A percentile compares a stretch with the other conserved stretches of the same genome.
Evolutionary conservation across 2,113 vertebrate species (phyloP).

Genomic region (Oncorhynchus nerka): DNA sequence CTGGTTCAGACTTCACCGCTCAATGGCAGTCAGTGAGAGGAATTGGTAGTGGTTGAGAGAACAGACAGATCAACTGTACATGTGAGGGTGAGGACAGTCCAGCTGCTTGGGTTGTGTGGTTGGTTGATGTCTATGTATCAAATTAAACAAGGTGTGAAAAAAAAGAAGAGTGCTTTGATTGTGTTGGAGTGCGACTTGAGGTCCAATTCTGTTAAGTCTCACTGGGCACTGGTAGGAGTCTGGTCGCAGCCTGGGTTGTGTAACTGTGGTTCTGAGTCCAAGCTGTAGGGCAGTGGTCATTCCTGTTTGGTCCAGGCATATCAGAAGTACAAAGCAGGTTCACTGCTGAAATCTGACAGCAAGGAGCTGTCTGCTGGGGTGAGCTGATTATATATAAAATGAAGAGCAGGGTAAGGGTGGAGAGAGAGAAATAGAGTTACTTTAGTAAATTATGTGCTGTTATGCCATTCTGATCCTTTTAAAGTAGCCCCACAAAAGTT

Average conservation of each 20-base stretch:
- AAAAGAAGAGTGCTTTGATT: constrained; percentile 46
- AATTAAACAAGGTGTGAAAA: background rate
- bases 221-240: background rate
- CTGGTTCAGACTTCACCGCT: background rate
- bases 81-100: constrained; percentile 51
- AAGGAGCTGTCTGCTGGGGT: constrained; percentile 86
- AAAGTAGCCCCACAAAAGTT: background rate
- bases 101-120: constrained; percentile 51
- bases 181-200: constrained; percentile 24
- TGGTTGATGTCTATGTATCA: background rate
- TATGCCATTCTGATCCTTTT: background rate
- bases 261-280: constrained; percentile 13
- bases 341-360: constrained; percentile 91
- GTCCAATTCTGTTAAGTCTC: constrained; percentile 2
- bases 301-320: constrained; percentile 25
- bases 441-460: background rate
- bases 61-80: background rate
- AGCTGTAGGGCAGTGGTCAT: constrained; percentile 34
- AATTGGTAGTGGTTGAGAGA: background rate
- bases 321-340: constrained; percentile 96
- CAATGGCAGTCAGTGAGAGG: background rate
- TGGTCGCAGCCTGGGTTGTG: constrained; percentile 9
- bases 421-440: background rate
- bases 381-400: constrained; percentile 71
- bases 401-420: background rate